These are phyloP conservation scores for Antechinus stuartii DNA, from an alignment of 2,113 vertebrate genomes.

Conservation along the genomic window DNA sequence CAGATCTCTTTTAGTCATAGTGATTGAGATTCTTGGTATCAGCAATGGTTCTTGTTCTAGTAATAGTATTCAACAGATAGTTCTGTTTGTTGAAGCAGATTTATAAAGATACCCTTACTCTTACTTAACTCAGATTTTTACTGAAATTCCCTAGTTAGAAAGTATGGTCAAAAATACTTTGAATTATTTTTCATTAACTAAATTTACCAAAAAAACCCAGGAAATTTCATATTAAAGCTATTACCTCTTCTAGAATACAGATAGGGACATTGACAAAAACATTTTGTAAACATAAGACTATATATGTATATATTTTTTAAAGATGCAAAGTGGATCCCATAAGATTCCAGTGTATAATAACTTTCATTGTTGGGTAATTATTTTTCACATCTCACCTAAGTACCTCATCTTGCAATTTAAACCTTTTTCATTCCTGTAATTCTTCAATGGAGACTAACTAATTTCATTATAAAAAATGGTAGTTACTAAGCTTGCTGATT, in stretches of 20 bases:
- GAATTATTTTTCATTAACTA: not conserved
- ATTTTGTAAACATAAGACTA: not conserved
- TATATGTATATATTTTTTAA: not conserved
- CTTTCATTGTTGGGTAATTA: not conserved
- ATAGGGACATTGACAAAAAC: not conserved
- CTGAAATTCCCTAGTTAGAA: not conserved
- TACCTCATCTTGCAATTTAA: not conserved
- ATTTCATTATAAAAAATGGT: not conserved
- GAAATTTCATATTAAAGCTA: not conserved
- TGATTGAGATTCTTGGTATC: conserved; percentile 44
- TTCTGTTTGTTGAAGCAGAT: conserved; percentile 10
- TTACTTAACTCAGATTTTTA: not conserved
- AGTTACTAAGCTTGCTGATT: not conserved
- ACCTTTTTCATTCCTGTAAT: not conserved
- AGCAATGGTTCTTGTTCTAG: conserved; percentile 10
- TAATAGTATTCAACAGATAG: not conserved
- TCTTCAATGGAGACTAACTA: not conserved
- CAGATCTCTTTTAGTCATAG: not conserved
- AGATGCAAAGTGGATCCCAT: not conserved
- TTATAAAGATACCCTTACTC: not conserved
- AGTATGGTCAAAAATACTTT: not conserved
- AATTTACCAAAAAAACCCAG: not conserved
- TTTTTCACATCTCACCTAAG: not conserved
- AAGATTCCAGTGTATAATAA: not conserved
- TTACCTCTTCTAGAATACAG: not conserved